Base-by-base conservation (phyloP, 2,888 invertebrate genomes). In the Eristalis arbustorum region DNA sequence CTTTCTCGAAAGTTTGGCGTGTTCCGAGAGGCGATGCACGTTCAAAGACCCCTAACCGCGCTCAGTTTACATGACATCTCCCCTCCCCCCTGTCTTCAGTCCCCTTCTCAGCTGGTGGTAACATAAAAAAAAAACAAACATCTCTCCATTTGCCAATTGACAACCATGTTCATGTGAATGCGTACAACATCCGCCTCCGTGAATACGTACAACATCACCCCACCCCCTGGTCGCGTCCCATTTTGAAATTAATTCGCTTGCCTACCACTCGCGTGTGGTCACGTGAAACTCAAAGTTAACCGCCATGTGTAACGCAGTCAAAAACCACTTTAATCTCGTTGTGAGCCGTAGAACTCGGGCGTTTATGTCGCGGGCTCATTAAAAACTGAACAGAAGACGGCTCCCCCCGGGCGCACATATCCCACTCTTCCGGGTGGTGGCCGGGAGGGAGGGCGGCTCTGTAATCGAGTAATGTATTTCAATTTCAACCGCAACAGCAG, bases 401-500 rank as follows among this genome's bases (percentile, higher is more conserved):
- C 37, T 75, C 59, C 59, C 66, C 28, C 23, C 57, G 49, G 49
- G 2, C 18, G 8, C 18, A 49, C 49, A 49, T 49, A n/a, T 2
- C 49, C n/a, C 49, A 18, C 49, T 49, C 49, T 49, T 49, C 49
- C 49, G 49, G 49, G 49, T 18, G 49, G 49, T 2, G 1, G 6
- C n/a, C 1, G 6, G 6, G n/a, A 1, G n/a, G 8, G 18, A n/a
- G 14, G 42, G 42, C 2, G 1, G 42, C 1, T 3, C 18, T 18
- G 6, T n/a, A 18, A n/a, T 59, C 25, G 59, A 71, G 87, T 79
- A 83, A 78, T 83, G 87, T 83, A 75, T 83, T 87, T 83, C 83
- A 87, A 82, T 87, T 83, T 72, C 72, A 83, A 87, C 87, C 83
- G 79, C 87, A 83, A 64, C 74, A 67, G 63, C 62, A 76, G 72